Percentiles rank a stretch among this genome's conserved stretches.
Evolutionary conservation across 2,888 invertebrate genomes (phyloP).

Genomic region (Ormyrus labotus): DNA sequence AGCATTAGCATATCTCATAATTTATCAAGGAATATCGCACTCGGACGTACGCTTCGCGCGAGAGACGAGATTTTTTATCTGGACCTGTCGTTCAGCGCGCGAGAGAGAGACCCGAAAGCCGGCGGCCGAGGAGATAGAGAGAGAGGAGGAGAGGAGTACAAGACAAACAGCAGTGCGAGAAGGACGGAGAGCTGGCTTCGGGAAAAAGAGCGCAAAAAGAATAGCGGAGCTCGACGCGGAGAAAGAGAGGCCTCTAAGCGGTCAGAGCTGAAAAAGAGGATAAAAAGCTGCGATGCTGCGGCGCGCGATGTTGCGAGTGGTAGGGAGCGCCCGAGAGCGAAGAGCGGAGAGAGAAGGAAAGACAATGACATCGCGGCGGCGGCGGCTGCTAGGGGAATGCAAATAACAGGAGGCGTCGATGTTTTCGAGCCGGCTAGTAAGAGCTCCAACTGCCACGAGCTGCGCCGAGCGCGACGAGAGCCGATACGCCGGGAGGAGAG

Average conservation of each 20-base stretch:
- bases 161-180: too few species aligned
- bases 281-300: conserved; percentile 42
- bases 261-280: conserved; percentile 49
- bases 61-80: conserved; percentile 34
- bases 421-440: conserved; percentile 74
- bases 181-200: neutral
- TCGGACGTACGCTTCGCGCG: neutral
- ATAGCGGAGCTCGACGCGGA: conserved; percentile 1
- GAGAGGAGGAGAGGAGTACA: neutral
- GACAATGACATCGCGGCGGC: conserved; percentile 64
- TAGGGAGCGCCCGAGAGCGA: conserved; percentile 4
- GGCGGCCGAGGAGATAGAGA: conserved; percentile 26
- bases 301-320: neutral
- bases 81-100: conserved; percentile 21
- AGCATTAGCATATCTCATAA: conserved; percentile 46
- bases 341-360: conserved; percentile 31
- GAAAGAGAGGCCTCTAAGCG: conserved; percentile 29
- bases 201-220: conserved; percentile 30
- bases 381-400: conserved; percentile 70
- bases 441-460: conserved; percentile 44
- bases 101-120: neutral
- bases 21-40: conserved; percentile 39
- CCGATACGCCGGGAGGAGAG: conserved; percentile 74
- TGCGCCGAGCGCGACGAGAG: neutral
- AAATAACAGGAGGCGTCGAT: conserved; percentile 73